Conservation (phyloP, 2,797 vertebrate genomes). For the Galago senegalensis region DNA sequence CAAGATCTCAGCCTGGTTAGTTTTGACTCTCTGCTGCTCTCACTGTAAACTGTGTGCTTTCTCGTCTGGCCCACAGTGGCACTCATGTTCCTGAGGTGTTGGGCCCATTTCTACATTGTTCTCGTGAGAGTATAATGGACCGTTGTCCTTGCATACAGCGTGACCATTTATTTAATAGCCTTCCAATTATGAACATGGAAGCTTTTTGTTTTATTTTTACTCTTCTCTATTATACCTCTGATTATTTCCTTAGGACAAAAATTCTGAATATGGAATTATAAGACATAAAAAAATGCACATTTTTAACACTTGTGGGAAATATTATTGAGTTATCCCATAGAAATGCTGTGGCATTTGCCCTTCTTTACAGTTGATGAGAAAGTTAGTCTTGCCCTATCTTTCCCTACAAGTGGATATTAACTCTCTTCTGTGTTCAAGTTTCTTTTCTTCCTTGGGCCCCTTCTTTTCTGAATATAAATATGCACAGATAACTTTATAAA, state of each 20-base stretch:
- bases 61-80: neutral
- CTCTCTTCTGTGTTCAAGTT: neutral
- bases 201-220: neutral
- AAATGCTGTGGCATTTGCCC: neutral
- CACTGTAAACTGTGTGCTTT: neutral
- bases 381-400: neutral
- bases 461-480: conserved; percentile 9
- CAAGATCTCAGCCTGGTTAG: neutral
- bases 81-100: neutral
- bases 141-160: neutral
- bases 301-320: neutral
- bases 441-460: neutral
- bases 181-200: neutral
- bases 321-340: neutral
- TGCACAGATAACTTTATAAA: neutral
- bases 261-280: neutral
- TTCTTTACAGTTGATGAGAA: neutral
- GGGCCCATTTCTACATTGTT: neutral
- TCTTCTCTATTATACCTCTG: neutral
- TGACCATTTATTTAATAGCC: neutral
- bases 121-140: neutral
- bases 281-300: neutral
- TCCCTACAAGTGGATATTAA: neutral
- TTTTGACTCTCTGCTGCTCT: neutral
- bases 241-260: conserved; percentile 37